phyloP scores from a whole-genome alignment of 2,888 invertebrate species.

The Eupithecia subumbrata region DNA sequence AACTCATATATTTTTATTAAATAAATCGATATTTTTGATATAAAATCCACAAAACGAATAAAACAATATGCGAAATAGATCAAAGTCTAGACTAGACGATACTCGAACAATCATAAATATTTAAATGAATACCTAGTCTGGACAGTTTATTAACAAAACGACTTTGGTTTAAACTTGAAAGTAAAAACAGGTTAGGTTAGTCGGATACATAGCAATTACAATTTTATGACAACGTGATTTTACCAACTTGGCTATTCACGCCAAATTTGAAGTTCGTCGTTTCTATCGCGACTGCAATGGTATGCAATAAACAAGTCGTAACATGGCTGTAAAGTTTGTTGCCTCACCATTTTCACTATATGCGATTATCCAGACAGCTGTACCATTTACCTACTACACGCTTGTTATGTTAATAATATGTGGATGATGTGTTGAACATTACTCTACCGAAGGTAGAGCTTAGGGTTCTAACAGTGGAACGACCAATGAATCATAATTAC shows the following conservation, averaged over 20 bases:
- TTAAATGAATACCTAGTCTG: conserved; percentile 29
- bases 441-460: neutral
- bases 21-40: neutral
- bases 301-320: conserved; percentile 46
- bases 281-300: conserved; percentile 47
- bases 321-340: conserved; percentile 37
- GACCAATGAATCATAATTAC: neutral
- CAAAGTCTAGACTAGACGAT: conserved; percentile 25
- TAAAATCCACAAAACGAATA: neutral
- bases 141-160: conserved; percentile 54
- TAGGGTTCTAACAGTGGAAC: neutral
- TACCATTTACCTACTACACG: neutral
- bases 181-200: conserved; percentile 64
- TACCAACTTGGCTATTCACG: conserved; percentile 56
- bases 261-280: conserved; percentile 58
- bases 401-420: neutral
- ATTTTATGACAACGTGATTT: conserved; percentile 62
- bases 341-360: conserved; percentile 26
- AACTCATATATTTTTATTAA: neutral
- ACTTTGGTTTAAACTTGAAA: conserved; percentile 67
- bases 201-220: conserved; percentile 53
- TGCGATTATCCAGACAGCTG: conserved; percentile 8
- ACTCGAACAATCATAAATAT: conserved; percentile 27
- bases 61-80: conserved; percentile 16
- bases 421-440: neutral